phyloP scores from a whole-genome alignment of 2,113 vertebrate genomes.

The Sinocyclocheilus anshuiensis region DNA sequence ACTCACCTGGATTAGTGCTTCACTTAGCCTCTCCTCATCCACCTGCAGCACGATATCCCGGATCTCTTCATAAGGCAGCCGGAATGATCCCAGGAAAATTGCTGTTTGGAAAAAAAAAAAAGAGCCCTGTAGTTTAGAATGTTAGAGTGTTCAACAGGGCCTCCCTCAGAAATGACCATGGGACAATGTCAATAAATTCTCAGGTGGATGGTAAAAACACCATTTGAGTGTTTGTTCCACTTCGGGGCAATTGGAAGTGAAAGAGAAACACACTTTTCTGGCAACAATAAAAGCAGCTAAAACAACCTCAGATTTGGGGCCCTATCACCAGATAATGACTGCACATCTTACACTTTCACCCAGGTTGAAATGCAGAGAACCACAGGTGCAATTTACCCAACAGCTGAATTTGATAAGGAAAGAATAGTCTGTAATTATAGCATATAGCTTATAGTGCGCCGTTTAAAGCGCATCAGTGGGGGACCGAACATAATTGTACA shows the following conservation, averaged over 20 bases:
- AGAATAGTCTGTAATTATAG: slow-evolving; percentile 20
- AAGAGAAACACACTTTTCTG: slow-evolving; percentile 43
- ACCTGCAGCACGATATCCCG: slow-evolving; percentile 91
- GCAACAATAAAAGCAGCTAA: slow-evolving; percentile 27
- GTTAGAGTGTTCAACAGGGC: slow-evolving; percentile 60
- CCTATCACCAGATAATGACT: neutral
- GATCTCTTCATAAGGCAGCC: slow-evolving; percentile 97
- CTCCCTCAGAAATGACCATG: slow-evolving; percentile 67
- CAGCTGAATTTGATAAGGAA: slow-evolving; percentile 13
- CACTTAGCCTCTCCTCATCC: slow-evolving; percentile 90
- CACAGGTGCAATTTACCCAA: neutral
- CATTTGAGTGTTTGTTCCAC: slow-evolving; percentile 53
- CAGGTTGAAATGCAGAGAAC: slow-evolving; percentile 25
- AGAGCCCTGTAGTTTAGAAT: slow-evolving; percentile 22
- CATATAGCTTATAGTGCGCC: neutral
- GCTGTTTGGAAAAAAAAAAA: slow-evolving; percentile 75
- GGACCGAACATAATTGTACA: slow-evolving; percentile 10
- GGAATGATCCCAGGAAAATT: slow-evolving; percentile 96
- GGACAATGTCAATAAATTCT: slow-evolving; percentile 56
- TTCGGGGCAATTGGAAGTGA: slow-evolving; percentile 42
- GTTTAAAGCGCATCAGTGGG: slow-evolving; percentile 20
- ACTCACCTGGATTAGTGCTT: slow-evolving; percentile 95
- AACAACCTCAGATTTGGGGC: neutral
- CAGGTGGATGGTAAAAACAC: slow-evolving; percentile 58
- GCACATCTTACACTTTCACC: neutral